A percentile compares a stretch with the other conserved stretches of the same genome.
Conservation (phyloP, 2,888 invertebrate species). For the Sinopyrophorus schimmeli region DNA sequence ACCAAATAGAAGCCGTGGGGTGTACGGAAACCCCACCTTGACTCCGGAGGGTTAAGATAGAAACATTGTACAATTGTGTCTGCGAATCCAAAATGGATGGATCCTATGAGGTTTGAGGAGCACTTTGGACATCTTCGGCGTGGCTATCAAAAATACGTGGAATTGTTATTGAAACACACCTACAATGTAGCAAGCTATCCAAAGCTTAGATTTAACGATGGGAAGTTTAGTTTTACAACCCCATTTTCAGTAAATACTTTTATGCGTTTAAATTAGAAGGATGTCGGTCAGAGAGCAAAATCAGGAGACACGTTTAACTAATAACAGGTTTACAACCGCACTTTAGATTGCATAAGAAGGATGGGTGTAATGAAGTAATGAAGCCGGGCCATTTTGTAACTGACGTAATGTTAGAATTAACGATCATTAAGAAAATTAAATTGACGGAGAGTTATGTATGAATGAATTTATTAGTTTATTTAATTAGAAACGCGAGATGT, state of each 20-base stretch:
- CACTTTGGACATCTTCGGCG: no score
- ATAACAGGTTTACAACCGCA: background rate
- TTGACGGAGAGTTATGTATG: conserved; percentile 7
- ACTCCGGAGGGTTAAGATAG: no score
- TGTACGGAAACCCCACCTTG: no score
- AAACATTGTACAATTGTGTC: no score
- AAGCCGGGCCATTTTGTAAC: background rate
- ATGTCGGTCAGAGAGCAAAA: conserved; percentile 4
- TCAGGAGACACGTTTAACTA: conserved; percentile 1
- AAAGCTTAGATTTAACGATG: no score
- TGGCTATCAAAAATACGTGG: no score
- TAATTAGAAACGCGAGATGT: conserved; percentile 19
- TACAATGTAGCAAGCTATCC: no score
- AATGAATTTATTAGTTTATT: conserved; percentile 24
- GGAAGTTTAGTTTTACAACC: conserved; percentile 4
- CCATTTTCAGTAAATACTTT: conserved; percentile 8
- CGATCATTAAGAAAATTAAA: no score
- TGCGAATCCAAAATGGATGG: no score
- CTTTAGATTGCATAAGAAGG: conserved; percentile 7
- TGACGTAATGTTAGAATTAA: conserved; percentile 10
- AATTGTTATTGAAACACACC: no score
- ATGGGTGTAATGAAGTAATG: conserved; percentile 4
- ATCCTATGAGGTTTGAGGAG: no score
- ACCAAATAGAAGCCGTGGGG: no score
- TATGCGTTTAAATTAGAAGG: conserved; percentile 4